A percentile compares a stretch with the other conserved stretches of the same genome.
These are phyloP conservation scores for Furcifer pardalis DNA, from an alignment of 2,797 vertebrate species.

Conservation along the genomic window DNA sequence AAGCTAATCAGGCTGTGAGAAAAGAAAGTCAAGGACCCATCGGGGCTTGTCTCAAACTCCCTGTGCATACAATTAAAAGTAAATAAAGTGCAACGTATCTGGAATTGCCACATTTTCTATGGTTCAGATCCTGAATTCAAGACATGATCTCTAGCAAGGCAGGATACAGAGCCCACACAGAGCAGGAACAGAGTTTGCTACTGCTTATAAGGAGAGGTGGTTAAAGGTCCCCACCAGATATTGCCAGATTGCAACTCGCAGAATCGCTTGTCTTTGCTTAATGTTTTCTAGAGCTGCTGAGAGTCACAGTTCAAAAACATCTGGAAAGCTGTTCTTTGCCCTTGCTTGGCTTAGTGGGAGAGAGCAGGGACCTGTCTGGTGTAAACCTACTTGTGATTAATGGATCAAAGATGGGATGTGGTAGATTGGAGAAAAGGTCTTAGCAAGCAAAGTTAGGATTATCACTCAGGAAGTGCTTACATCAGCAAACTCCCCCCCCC, in stretches of 20 bases:
- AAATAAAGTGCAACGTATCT: neutral
- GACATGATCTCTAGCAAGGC: neutral
- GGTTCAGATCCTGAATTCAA: neutral
- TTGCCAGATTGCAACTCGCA: neutral
- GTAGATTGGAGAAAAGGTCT: too few relatives aligned
- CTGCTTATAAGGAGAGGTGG: neutral
- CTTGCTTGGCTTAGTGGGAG: neutral
- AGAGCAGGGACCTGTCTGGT: too few relatives aligned
- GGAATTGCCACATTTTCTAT: neutral
- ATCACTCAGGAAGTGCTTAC: too few relatives aligned
- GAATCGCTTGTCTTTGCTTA: neutral
- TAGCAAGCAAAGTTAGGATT: too few relatives aligned
- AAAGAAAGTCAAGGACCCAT: neutral
- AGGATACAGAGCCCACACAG: neutral
- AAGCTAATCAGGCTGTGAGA: neutral
- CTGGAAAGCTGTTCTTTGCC: neutral
- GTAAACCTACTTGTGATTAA: too few relatives aligned
- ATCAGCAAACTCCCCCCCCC: too few relatives aligned
- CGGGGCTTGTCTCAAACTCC: neutral
- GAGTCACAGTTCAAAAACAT: neutral
- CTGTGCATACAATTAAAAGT: neutral
- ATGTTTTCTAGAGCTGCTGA: neutral
- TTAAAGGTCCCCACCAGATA: neutral
- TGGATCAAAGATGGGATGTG: too few relatives aligned
- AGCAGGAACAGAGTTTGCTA: too few relatives aligned